These are phyloP conservation scores for Pyxicephalus adspersus DNA, from an alignment of 2,113 vertebrate species.

Conservation along the genomic window DNA sequence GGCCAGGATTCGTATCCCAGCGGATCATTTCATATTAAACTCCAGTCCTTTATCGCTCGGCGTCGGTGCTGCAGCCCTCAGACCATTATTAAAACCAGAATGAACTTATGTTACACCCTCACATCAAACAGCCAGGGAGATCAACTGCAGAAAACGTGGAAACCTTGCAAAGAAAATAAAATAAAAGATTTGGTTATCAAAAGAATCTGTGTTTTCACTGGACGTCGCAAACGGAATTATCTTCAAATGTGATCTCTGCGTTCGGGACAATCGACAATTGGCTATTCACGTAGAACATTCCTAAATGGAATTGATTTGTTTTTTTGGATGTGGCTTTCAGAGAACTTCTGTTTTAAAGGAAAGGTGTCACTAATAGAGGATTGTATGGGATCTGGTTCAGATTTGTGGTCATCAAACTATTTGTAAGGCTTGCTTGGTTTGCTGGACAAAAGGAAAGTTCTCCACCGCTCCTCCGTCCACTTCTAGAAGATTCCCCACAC, in stretches of 20 bases:
- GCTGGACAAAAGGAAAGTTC: no score
- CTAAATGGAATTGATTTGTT: neutral
- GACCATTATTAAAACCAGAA: constrained; percentile 43
- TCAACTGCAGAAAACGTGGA: constrained; percentile 1
- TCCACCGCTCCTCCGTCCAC: no score
- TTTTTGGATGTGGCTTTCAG: no score
- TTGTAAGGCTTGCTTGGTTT: no score
- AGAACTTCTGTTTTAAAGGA: no score
- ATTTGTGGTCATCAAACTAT: no score
- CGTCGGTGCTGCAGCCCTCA: neutral
- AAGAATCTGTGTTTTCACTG: constrained; percentile 42
- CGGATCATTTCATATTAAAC: constrained; percentile 43
- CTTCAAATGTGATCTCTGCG: constrained; percentile 28
- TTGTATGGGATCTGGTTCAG: no score
- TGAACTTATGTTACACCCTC: neutral
- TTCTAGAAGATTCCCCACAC: no score
- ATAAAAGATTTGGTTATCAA: constrained; percentile 19
- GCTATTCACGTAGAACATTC: neutral
- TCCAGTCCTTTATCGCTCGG: constrained; percentile 16
- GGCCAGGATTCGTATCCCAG: constrained; percentile 20
- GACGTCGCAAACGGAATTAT: neutral
- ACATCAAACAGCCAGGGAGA: constrained; percentile 34
- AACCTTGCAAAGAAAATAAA: neutral
- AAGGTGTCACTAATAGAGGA: no score
- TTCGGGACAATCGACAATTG: neutral